These are phyloP conservation scores for Labeo catla DNA, from an alignment of 2,113 vertebrate species.

Conservation along the genomic window DNA sequence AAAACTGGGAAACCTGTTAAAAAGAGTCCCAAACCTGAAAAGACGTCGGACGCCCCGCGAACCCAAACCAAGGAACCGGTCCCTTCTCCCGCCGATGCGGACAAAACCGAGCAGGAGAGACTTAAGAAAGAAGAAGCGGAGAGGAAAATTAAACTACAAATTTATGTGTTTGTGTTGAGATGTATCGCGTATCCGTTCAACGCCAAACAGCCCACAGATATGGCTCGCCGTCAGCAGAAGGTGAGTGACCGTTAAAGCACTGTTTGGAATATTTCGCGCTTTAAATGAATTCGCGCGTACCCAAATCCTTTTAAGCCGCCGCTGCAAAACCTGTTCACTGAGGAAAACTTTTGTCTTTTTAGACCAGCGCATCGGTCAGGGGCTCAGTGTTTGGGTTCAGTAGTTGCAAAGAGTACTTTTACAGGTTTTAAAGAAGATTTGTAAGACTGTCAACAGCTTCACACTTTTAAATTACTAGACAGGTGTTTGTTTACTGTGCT, in stretches of 20 bases:
- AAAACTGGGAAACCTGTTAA: conserved; percentile 57
- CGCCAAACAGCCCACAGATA: conserved; percentile 93
- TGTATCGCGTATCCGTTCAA: conserved; percentile 92
- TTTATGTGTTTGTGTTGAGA: conserved; percentile 90
- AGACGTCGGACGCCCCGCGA: conserved; percentile 67
- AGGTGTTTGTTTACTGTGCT: background rate
- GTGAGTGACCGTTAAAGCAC: conserved; percentile 68
- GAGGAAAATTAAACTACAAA: conserved; percentile 84
- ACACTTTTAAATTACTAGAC: background rate
- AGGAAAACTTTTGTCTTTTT: background rate
- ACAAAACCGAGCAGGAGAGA: conserved; percentile 78
- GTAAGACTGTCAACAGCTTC: background rate
- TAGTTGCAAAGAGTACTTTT: background rate
- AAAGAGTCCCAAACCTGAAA: conserved; percentile 63
- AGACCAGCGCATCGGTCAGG: background rate
- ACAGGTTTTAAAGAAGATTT: background rate
- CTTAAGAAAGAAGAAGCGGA: conserved; percentile 84
- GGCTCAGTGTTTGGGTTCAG: background rate
- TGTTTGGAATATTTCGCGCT: conserved; percentile 14
- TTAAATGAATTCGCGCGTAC: background rate
- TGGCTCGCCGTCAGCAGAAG: conserved; percentile 91
- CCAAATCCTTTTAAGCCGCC: background rate
- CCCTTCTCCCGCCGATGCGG: conserved; percentile 64
- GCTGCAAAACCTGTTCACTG: background rate
- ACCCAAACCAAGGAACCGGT: conserved; percentile 30